A percentile compares a stretch with the other conserved stretches of the same genome.
Conservation (phyloP, 92 coral and sea anemone species). For the Chrysogorgia sp. region DNA sequence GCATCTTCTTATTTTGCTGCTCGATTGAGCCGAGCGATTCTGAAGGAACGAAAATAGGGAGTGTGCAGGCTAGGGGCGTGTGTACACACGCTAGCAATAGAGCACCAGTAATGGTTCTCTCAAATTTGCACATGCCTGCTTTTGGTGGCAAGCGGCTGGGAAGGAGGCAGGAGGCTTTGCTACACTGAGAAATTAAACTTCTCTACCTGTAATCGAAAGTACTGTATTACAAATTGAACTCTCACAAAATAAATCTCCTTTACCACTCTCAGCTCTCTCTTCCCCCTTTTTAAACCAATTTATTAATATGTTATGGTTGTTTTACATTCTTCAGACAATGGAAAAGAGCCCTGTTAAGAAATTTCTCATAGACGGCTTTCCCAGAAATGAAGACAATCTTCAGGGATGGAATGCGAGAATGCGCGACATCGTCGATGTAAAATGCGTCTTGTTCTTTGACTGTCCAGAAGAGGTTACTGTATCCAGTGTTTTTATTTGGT, state of each 20-base stretch:
- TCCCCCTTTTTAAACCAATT: background rate
- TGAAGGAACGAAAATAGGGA: too few relatives aligned
- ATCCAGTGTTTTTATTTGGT: too few relatives aligned
- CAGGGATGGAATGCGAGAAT: constrained; percentile 79
- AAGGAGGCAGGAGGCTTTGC: too few relatives aligned
- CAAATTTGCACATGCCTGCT: too few relatives aligned
- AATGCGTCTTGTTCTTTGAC: constrained; percentile 86
- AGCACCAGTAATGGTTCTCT: too few relatives aligned
- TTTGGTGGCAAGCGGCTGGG: too few relatives aligned
- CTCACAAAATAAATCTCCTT: background rate
- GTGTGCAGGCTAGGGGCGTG: too few relatives aligned
- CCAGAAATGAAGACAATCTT: constrained; percentile 93
- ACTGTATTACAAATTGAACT: background rate
- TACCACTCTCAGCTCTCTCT: background rate
- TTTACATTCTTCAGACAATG: constrained; percentile 74
- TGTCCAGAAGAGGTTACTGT: constrained; percentile 91
- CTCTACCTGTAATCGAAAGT: too few relatives aligned
- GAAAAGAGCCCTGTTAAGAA: constrained; percentile 65
- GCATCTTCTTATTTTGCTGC: too few relatives aligned
- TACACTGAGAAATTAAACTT: too few relatives aligned
- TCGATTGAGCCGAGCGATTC: too few relatives aligned
- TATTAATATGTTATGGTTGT: background rate
- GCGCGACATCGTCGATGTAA: constrained; percentile 76
- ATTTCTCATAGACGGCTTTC: constrained; percentile 96
- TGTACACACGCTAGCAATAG: too few relatives aligned